Conservation (phyloP, 2,113 vertebrate genomes). For the Pterocles orientalis region DNA sequence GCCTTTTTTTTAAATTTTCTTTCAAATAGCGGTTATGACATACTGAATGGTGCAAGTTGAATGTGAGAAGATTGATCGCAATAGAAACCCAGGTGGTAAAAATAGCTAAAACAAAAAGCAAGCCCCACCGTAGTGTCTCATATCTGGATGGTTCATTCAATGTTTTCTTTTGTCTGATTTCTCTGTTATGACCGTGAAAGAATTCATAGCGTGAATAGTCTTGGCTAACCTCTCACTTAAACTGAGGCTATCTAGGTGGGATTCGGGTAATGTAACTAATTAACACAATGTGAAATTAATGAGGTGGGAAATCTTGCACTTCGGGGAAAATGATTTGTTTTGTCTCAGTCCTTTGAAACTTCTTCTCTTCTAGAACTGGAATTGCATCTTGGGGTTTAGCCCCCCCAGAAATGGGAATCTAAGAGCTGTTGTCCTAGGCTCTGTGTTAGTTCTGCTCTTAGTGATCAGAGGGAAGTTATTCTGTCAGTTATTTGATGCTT, state of each 20-base stretch:
- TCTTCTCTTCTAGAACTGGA: not conserved
- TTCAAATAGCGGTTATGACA: not conserved
- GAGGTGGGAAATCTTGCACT: not conserved
- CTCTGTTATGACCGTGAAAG: not conserved
- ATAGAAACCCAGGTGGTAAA: not conserved
- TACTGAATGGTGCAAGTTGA: not conserved
- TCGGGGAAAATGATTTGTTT: not conserved
- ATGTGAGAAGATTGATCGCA: not conserved
- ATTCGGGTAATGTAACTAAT: not conserved
- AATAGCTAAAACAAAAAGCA: not conserved
- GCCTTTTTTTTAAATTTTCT: not conserved
- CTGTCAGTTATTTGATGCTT: not conserved
- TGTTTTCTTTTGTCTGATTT: not conserved
- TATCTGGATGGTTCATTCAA: not conserved
- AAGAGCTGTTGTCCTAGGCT: not conserved
- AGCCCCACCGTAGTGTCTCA: not conserved
- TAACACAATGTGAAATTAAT: not conserved
- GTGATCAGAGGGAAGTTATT: not conserved
- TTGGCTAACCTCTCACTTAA: not conserved
- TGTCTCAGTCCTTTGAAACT: not conserved
- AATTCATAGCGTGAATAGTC: not conserved
- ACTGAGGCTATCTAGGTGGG: not conserved
- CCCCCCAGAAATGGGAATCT: not conserved
- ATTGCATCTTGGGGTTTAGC: not conserved
- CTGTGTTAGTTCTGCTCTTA: not conserved